Base-by-base conservation (phyloP, 1,140 invertebrate species). In the Octopus sinensis region DNA sequence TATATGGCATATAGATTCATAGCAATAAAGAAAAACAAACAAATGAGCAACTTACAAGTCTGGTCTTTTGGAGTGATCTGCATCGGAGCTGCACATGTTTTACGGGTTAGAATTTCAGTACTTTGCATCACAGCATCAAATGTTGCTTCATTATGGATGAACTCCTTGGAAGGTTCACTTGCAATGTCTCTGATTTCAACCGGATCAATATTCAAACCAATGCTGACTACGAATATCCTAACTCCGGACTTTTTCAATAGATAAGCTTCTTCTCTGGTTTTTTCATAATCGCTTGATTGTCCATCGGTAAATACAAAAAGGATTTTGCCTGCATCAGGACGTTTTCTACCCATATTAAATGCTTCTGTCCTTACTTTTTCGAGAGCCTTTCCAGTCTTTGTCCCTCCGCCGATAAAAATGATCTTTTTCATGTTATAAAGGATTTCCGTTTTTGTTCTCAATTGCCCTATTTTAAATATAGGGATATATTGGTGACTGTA, bases 241-340 rank as follows among this genome's bases (percentile, higher is more conserved):
- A 84, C 80, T 43, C 83, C 83, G 10, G 81, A 56, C 6, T 84
- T 80, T 30, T 82, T 43, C 4, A 78, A 71, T 9, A 75, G 79
- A 53, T 71, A 5, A 23, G 83, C 82, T 53, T 82, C 79, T 6
- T 53, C n/a, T 23, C 51, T 54, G 0, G 82, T 81, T 3, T 54
- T 23, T 13, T 78, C 77, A 12, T 51, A 62, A 52, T 80, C 73
- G 13, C 68, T 80, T 7, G 80, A 80, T 30, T 80, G 62, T 4
- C 80, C 80, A 51, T 80, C 80, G 12, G 80, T 80, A 56, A 80
- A 54, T 3, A 80, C 80, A 4, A 80, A n/a, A 6, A 56, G 53
- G 52, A 80, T 80, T 9, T 76, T 23, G 23, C 51, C 52, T 17
- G 43, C 80, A 2, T 13, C 30, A 30, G n/a, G 62, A 51, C 80